Percentiles rank a stretch among this genome's conserved stretches.
Evolutionary conservation across 2,113 vertebrate species (phyloP).

Genomic region (Excalfactoria chinensis): DNA sequence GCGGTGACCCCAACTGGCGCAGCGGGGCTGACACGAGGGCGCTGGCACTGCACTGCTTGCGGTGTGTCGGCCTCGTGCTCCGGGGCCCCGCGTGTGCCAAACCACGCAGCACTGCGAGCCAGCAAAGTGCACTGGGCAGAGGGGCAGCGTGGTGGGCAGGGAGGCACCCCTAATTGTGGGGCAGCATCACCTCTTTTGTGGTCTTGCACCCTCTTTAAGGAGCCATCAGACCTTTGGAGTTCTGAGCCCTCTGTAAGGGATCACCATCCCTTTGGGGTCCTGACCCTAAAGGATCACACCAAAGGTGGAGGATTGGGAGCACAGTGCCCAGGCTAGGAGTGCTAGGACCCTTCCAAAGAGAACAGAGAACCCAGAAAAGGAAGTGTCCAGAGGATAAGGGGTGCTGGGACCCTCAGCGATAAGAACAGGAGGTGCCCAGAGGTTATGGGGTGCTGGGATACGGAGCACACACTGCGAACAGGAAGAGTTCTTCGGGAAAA

Average conservation of each 20-base stretch:
- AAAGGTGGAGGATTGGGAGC: neutral
- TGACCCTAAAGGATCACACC: too few relatives aligned
- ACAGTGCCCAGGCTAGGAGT: neutral
- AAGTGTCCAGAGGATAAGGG: neutral
- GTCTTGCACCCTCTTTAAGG: neutral
- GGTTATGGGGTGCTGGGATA: neutral
- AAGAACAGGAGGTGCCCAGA: neutral
- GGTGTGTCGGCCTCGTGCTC: neutral
- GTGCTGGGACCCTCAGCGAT: neutral
- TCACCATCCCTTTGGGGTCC: fast-evolving
- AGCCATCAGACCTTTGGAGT: neutral
- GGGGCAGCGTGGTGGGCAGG: neutral
- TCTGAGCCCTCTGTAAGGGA: neutral
- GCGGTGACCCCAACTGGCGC: fast-evolving
- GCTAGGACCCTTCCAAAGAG: neutral
- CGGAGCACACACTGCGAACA: neutral
- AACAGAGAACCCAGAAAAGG: neutral
- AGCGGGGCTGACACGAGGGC: neutral
- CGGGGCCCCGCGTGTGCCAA: neutral
- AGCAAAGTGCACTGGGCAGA: neutral
- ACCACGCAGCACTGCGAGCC: neutral
- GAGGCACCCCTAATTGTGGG: fast-evolving
- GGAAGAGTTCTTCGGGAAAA: neutral
- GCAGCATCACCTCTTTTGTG: neutral
- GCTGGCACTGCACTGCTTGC: neutral